Evolutionary conservation across 2,888 invertebrate genomes (phyloP).

Genomic region (Cylindroiulus punctatus): DNA sequence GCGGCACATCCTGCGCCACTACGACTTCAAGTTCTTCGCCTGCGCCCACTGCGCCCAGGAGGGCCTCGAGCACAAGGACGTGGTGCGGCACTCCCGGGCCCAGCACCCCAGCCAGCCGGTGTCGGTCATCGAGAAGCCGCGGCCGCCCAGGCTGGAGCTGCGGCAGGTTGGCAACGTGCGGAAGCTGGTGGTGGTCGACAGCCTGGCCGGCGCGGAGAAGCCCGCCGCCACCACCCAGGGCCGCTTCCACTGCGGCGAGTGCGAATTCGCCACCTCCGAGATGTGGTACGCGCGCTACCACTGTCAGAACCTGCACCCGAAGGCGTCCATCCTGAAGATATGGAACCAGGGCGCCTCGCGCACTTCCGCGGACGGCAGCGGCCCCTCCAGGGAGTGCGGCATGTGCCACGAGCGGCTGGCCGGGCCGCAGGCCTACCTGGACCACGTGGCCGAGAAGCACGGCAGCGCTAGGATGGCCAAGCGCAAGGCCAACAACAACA

Average conservation of each 20-base stretch:
- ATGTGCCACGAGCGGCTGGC: constrained; percentile 18
- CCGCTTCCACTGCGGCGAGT: background rate
- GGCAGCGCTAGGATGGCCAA: no score
- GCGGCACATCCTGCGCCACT: constrained; percentile 50
- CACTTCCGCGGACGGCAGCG: background rate
- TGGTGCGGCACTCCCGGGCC: background rate
- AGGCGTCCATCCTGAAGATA: background rate
- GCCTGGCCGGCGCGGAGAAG: background rate
- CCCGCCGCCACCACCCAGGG: background rate
- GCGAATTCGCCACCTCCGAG: background rate
- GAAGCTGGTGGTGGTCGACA: background rate
- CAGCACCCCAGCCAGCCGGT: background rate
- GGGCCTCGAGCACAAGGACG: background rate
- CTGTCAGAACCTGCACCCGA: constrained; percentile 47
- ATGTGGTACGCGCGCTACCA: background rate
- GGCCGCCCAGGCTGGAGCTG: background rate
- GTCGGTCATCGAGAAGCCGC: background rate
- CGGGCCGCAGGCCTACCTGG: background rate
- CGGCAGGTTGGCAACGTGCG: background rate
- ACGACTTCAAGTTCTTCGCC: constrained; percentile 49
- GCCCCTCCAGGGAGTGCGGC: background rate
- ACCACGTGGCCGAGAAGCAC: constrained; percentile 17
- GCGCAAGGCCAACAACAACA: background rate
- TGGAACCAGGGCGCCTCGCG: background rate
- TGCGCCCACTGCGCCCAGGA: constrained; percentile 36